phyloP scores from a whole-genome alignment of 1,140 invertebrate species.

The Drosophila micromelanica region DNA sequence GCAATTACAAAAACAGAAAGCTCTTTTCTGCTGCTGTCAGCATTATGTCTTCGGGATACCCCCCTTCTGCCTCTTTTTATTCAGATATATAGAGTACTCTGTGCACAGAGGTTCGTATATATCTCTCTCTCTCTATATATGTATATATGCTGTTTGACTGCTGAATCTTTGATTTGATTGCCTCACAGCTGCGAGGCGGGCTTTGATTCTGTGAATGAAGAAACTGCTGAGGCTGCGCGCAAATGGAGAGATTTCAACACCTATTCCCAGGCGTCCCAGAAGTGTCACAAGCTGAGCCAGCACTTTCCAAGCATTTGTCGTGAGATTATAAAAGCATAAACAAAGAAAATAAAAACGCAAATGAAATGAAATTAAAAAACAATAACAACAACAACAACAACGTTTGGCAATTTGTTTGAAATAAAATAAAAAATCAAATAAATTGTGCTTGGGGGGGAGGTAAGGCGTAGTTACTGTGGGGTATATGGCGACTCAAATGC shows the following conservation, averaged over 20 bases:
- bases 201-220: constrained; percentile 57
- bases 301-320: constrained; percentile 36
- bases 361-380: constrained; percentile 7
- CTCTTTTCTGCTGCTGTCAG: too few relatives aligned
- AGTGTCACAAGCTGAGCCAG: constrained; percentile 53
- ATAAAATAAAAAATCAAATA: not conserved
- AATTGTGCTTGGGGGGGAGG: too few relatives aligned
- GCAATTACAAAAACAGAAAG: too few relatives aligned
- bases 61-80: too few relatives aligned
- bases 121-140: too few relatives aligned
- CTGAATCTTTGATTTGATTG: constrained; percentile 47
- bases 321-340: constrained; percentile 53
- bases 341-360: constrained; percentile 37
- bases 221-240: constrained; percentile 64
- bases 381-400: constrained; percentile 29
- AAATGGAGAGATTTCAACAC: constrained; percentile 61
- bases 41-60: too few relatives aligned
- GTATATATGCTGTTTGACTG: constrained; percentile 4
- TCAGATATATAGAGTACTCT: too few relatives aligned
- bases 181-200: constrained; percentile 39
- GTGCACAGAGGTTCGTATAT: too few relatives aligned
- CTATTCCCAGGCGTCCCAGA: constrained; percentile 41
- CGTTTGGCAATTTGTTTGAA: constrained; percentile 52
- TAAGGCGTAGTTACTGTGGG: too few relatives aligned
- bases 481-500: too few relatives aligned